phyloP scores from a whole-genome alignment of 1,140 invertebrate species.

The Sarcophaga bullata region DNA sequence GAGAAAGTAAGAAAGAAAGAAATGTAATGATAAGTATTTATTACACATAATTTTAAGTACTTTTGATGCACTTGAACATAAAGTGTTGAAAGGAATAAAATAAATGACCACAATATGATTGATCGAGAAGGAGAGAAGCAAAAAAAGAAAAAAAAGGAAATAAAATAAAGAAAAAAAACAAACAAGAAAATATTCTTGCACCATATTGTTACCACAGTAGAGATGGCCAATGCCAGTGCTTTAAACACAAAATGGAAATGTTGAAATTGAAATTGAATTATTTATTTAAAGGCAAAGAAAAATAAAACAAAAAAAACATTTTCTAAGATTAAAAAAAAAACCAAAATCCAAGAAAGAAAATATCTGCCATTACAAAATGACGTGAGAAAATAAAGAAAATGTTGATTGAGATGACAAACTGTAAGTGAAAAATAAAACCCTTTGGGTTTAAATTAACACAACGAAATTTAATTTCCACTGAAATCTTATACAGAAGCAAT shows the following conservation, averaged over 20 bases:
- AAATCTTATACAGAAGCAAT: neutral
- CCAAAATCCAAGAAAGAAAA: neutral
- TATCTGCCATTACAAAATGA: neutral
- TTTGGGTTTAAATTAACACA: neutral
- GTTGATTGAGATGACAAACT: too few relatives aligned
- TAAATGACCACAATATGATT: conserved; percentile 18
- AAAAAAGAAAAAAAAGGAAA: neutral
- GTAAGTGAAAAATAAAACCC: neutral
- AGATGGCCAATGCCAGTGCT: neutral
- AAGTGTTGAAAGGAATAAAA: conserved; percentile 3
- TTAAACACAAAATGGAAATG: conserved; percentile 1
- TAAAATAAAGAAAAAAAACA: neutral
- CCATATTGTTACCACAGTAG: neutral
- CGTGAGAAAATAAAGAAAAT: neutral
- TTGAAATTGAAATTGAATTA: conserved; percentile 3
- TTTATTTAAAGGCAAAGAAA: neutral
- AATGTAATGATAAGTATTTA: too few relatives aligned
- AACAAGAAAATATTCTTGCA: too few relatives aligned
- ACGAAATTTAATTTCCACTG: neutral
- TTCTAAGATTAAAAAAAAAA: too few relatives aligned
- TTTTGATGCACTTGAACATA: conserved; percentile 2
- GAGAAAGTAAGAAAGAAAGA: too few relatives aligned
- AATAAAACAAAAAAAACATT: too few relatives aligned
- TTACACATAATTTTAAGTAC: neutral
- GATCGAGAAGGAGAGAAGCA: neutral